Percentiles rank a stretch among this genome's conserved stretches.
phyloP scores from a whole-genome alignment of 2,113 vertebrate genomes.

The Carassius gibelio region DNA sequence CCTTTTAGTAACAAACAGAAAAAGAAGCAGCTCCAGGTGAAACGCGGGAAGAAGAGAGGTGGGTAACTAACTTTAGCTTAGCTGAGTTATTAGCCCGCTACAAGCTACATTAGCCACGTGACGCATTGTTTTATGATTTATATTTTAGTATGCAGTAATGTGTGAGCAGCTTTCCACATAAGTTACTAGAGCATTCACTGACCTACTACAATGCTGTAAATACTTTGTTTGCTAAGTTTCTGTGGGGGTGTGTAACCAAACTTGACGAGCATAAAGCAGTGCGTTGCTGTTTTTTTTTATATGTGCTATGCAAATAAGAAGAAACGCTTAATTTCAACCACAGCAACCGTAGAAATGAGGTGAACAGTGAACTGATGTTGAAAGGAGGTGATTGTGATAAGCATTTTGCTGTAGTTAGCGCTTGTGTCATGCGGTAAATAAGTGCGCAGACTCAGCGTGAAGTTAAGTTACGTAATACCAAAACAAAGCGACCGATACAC shows the following conservation, averaged over 20 bases:
- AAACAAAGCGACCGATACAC: constrained; percentile 5
- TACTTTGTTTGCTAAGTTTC: constrained; percentile 16
- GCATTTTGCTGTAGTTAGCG: neutral
- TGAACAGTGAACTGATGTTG: neutral
- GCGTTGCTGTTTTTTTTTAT: neutral
- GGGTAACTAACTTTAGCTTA: constrained; percentile 43
- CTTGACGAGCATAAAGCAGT: neutral
- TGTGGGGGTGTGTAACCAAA: neutral
- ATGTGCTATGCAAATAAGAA: neutral
- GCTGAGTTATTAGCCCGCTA: constrained; percentile 23
- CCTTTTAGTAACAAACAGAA: constrained; percentile 93
- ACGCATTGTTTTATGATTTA: neutral
- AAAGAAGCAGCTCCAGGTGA: constrained; percentile 90
- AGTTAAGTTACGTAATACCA: constrained; percentile 50
- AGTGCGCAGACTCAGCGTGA: constrained; percentile 45
- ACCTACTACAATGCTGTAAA: neutral
- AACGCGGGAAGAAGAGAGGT: constrained; percentile 86
- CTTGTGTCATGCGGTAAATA: constrained; percentile 33
- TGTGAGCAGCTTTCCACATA: neutral
- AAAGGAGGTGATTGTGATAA: neutral
- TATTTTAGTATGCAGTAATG: neutral
- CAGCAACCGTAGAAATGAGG: neutral
- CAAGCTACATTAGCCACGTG: neutral
- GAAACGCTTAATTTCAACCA: neutral
- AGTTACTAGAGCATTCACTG: neutral